Evolutionary conservation across 2,113 vertebrate species (phyloP).

Genomic region (Colius striatus): DNA sequence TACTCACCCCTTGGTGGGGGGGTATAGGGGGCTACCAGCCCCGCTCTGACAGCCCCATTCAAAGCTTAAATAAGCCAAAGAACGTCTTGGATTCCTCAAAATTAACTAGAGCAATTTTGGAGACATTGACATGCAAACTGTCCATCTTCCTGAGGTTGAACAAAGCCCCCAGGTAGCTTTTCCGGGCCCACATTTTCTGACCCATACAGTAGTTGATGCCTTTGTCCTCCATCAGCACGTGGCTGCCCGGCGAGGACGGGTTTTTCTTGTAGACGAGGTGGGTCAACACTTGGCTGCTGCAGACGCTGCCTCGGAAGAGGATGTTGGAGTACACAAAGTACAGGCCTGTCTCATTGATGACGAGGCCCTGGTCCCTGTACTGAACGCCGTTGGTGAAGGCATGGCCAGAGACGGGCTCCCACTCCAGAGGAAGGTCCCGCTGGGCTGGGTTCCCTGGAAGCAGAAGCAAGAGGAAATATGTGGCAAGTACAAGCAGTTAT

Average conservation of each 20-base stretch:
- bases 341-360: slow-evolving; percentile 82
- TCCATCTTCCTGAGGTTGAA: slow-evolving; percentile 75
- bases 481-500: neutral
- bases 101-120: slow-evolving; percentile 65
- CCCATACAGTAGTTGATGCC: slow-evolving; percentile 58
- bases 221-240: slow-evolving; percentile 78
- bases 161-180: slow-evolving; percentile 79
- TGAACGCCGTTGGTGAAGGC: slow-evolving; percentile 78
- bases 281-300: slow-evolving; percentile 50
- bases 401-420: slow-evolving; percentile 75
- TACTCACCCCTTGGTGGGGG: neutral
- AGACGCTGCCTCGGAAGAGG: slow-evolving; percentile 77
- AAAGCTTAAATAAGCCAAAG: slow-evolving; percentile 82
- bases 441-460: slow-evolving; percentile 67
- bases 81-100: slow-evolving; percentile 81
- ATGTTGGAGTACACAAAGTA: slow-evolving; percentile 89
- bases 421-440: slow-evolving; percentile 73
- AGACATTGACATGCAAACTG: slow-evolving; percentile 76
- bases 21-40: neutral
- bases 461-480: neutral
- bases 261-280: slow-evolving; percentile 81
- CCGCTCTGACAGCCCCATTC: neutral
- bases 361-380: slow-evolving; percentile 79
- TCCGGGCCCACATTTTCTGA: slow-evolving; percentile 67
- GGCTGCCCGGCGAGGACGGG: slow-evolving; percentile 9